Percentiles rank a stretch among this genome's conserved stretches.
Evolutionary conservation across 2,888 invertebrate genomes (phyloP).

Genomic region (Drosophila melanosoma): DNA sequence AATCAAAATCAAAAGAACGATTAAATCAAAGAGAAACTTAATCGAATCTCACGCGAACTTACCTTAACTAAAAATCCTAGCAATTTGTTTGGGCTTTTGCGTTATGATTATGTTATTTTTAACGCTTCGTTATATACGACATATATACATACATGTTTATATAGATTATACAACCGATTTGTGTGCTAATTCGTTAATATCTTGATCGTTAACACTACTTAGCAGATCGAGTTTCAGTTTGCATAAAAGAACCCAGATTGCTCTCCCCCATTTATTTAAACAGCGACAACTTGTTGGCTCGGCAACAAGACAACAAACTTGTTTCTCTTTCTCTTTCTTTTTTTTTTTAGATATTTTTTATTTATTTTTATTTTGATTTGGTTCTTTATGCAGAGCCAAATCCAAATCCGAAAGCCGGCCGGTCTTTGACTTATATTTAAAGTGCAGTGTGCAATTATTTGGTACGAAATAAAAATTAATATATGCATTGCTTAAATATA

Average conservation of each 20-base stretch:
- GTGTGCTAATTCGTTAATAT: slow-evolving; percentile 60
- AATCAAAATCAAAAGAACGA: slow-evolving; percentile 43
- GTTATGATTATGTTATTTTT: slow-evolving; percentile 38
- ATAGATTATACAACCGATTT: slow-evolving; percentile 44
- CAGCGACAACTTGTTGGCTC: slow-evolving; percentile 26
- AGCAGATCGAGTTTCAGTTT: slow-evolving; percentile 53
- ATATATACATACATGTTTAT: slow-evolving; percentile 8
- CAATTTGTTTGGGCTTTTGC: slow-evolving; percentile 58
- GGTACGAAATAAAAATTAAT: slow-evolving; percentile 22
- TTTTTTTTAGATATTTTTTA: background rate
- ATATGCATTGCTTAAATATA: background rate
- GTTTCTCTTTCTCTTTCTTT: slow-evolving; percentile 20
- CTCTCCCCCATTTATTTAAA: slow-evolving; percentile 20
- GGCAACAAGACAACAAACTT: slow-evolving; percentile 39
- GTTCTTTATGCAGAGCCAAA: slow-evolving; percentile 24
- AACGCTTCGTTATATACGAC: slow-evolving; percentile 40
- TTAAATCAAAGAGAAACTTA: slow-evolving; percentile 39
- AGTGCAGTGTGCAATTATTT: slow-evolving; percentile 54
- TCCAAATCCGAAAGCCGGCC: slow-evolving; percentile 43
- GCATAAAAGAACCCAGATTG: slow-evolving; percentile 40
- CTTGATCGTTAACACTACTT: slow-evolving; percentile 56
- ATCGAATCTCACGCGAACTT: slow-evolving; percentile 74
- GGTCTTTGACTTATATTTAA: slow-evolving; percentile 26
- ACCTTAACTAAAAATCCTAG: slow-evolving; percentile 76
- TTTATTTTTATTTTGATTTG: background rate